Evolutionary conservation across 2,797 vertebrate species (phyloP).

Genomic region (Periparus ater): DNA sequence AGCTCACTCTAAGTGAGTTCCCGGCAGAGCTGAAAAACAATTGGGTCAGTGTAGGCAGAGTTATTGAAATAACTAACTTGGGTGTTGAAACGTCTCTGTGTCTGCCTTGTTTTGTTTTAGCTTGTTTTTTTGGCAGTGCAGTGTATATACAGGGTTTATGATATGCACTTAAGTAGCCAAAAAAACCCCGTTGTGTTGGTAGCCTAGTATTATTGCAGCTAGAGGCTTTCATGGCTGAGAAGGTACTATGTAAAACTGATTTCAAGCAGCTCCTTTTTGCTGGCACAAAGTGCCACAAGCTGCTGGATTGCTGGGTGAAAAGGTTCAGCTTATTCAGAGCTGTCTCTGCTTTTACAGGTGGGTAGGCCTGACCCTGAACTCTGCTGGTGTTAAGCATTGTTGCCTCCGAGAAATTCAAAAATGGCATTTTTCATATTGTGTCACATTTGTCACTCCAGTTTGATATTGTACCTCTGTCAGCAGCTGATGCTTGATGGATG

Average conservation of each 20-base stretch:
- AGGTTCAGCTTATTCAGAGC: not conserved
- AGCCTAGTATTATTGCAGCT: not conserved
- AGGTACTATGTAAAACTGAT: not conserved
- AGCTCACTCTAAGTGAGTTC: not conserved
- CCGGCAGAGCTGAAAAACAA: not conserved
- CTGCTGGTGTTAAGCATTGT: not conserved
- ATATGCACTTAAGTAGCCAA: not conserved
- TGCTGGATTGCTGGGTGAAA: not conserved
- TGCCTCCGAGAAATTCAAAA: not conserved
- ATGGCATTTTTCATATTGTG: not conserved
- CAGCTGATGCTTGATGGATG: not conserved
- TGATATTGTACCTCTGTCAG: not conserved
- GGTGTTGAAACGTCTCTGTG: slow-evolving; percentile 32
- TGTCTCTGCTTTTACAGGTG: not conserved
- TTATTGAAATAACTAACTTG: not conserved
- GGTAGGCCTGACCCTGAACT: not conserved
- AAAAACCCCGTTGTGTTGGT: not conserved
- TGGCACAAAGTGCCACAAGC: not conserved
- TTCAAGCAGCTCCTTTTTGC: not conserved
- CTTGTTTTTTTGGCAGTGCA: slow-evolving; percentile 16
- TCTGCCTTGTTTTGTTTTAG: slow-evolving; percentile 28
- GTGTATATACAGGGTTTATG: not conserved
- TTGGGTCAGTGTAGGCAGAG: slow-evolving; percentile 47
- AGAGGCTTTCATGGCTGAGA: not conserved
- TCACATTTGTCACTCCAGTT: not conserved